Percentiles rank a stretch among this genome's conserved stretches.
These are phyloP conservation scores for Myathropa florea DNA, from an alignment of 2,888 invertebrate genomes.

Conservation along the genomic window DNA sequence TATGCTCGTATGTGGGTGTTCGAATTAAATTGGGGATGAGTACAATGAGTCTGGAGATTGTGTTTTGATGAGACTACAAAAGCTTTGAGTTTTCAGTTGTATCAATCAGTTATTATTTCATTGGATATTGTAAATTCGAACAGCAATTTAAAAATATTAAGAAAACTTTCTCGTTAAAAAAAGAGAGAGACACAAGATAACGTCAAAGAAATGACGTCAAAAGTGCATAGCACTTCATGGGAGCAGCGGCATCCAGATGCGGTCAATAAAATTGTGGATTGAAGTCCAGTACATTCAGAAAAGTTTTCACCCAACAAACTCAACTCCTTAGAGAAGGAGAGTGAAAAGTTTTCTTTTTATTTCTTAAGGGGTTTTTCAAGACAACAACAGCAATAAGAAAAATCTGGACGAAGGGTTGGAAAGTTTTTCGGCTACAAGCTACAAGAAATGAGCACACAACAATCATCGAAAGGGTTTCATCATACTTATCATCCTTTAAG, in stretches of 20 bases:
- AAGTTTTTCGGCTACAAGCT: slow-evolving; percentile 48
- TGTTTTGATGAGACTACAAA: too few relatives aligned
- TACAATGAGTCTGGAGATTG: too few relatives aligned
- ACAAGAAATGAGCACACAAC: slow-evolving; percentile 59
- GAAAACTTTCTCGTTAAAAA: too few relatives aligned
- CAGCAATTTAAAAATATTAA: too few relatives aligned
- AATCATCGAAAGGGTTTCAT: slow-evolving; percentile 66
- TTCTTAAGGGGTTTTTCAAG: slow-evolving; percentile 44
- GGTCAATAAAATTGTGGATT: slow-evolving; percentile 46
- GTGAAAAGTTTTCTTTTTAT: slow-evolving; percentile 61
- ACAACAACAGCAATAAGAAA: slow-evolving; percentile 42
- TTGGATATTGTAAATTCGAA: neutral
- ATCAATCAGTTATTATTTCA: too few relatives aligned
- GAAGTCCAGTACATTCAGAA: slow-evolving; percentile 45
- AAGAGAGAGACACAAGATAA: neutral
- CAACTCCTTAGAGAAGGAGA: slow-evolving; percentile 17
- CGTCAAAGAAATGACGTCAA: slow-evolving; percentile 9
- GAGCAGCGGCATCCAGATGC: slow-evolving; percentile 19
- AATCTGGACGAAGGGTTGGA: slow-evolving; percentile 2
- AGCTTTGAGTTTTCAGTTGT: too few relatives aligned
- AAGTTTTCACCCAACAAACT: slow-evolving; percentile 45
- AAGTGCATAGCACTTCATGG: slow-evolving; percentile 43
- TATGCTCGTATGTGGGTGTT: neutral
- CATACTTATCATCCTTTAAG: slow-evolving; percentile 60
- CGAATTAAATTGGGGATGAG: neutral